Evolutionary conservation across 2,888 invertebrate genomes (phyloP).

Genomic region (Dioctria rufipes): DNA sequence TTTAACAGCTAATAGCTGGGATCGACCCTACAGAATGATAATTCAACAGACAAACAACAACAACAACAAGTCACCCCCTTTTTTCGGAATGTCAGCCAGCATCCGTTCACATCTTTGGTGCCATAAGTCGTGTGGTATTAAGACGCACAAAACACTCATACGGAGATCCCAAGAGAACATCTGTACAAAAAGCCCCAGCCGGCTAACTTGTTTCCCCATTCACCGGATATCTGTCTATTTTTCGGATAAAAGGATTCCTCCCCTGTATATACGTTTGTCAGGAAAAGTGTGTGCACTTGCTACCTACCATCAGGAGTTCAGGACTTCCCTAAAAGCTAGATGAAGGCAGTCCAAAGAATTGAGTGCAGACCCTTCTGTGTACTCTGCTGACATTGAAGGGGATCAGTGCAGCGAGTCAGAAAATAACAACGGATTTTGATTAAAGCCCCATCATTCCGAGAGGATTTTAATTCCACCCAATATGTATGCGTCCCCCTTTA

Average conservation of each 20-base stretch:
- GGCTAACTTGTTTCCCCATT: slow-evolving; percentile 16
- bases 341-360: slow-evolving; percentile 66
- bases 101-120: slow-evolving; percentile 68
- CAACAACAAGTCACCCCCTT: slow-evolving; percentile 51
- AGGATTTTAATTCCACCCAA: slow-evolving; percentile 39
- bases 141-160: slow-evolving; percentile 57
- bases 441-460: slow-evolving; percentile 68
- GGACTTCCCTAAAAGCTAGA: slow-evolving; percentile 17
- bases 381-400: slow-evolving; percentile 61
- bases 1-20: slow-evolving; percentile 52
- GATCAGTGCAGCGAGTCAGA: slow-evolving; percentile 76
- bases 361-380: slow-evolving; percentile 72
- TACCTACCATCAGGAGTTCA: slow-evolving; percentile 1
- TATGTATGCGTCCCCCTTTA: not conserved
- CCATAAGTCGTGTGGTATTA: slow-evolving; percentile 71
- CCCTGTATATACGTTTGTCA: slow-evolving; percentile 44
- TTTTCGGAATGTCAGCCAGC: slow-evolving; percentile 67
- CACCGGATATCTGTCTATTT: slow-evolving; percentile 61
- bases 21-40: slow-evolving; percentile 54
- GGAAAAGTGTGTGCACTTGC: slow-evolving; percentile 23
- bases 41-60: slow-evolving; percentile 57
- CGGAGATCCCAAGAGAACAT: slow-evolving; percentile 56
- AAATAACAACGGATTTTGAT: slow-evolving; percentile 75
- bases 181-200: slow-evolving; percentile 28
- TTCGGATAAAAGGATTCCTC: slow-evolving; percentile 58